Evolutionary conservation across 1,140 invertebrate species (phyloP).

Genomic region (Choristoneura fumiferana): DNA sequence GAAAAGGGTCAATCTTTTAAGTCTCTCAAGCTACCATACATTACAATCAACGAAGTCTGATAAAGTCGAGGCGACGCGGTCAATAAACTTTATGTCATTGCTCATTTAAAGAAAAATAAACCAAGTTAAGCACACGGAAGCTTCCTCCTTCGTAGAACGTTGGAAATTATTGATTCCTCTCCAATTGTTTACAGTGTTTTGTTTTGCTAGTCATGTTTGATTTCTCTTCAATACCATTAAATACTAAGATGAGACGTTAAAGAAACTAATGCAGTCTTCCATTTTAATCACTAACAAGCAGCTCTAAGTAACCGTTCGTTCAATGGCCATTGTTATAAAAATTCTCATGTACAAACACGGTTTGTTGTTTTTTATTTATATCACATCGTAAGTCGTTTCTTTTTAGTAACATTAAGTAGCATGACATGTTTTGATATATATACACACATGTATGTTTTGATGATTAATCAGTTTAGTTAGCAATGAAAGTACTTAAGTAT

Average conservation of each 20-base stretch:
- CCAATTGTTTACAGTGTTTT: slow-evolving; percentile 3
- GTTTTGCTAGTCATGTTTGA: slow-evolving; percentile 8
- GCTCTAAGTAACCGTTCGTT: not conserved
- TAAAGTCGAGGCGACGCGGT: slow-evolving; percentile 1
- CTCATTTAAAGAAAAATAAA: slow-evolving; percentile 11
- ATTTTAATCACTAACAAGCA: slow-evolving; percentile 3
- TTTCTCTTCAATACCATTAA: slow-evolving; percentile 6
- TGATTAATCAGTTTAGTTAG: too few relatives aligned
- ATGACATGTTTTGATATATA: too few relatives aligned
- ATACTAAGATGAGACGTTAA: slow-evolving; percentile 8
- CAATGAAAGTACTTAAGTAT: too few relatives aligned
- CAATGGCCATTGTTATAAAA: not conserved
- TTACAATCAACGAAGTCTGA: slow-evolving; percentile 32
- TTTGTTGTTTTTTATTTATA: not conserved
- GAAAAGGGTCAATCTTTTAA: slow-evolving; percentile 35
- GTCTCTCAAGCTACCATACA: slow-evolving; percentile 31
- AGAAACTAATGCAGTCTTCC: slow-evolving; percentile 3
- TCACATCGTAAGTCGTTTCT: not conserved
- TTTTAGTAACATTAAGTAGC: not conserved
- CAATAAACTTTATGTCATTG: slow-evolving; percentile 3
- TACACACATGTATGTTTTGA: too few relatives aligned
- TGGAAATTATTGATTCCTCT: not conserved
- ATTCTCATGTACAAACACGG: not conserved
- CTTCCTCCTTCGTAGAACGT: not conserved
- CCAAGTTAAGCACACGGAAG: not conserved